Evolutionary conservation across 2,113 vertebrate genomes (phyloP).

Genomic region (Oplegnathus fasciatus): DNA sequence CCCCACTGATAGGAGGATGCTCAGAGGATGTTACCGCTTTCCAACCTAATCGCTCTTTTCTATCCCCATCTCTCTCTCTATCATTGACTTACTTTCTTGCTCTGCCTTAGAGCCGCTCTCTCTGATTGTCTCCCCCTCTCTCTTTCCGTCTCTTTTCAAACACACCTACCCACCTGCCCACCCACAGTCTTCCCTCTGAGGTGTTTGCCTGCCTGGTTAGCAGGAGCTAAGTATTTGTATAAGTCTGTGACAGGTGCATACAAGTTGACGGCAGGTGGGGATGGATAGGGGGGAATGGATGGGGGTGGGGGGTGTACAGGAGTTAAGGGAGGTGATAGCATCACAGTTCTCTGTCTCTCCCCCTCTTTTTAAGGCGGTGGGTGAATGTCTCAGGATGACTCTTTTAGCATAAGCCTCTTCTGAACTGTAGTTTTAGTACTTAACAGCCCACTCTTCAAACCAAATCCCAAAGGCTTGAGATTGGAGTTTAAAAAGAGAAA

Average conservation of each 20-base stretch:
- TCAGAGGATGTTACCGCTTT: constrained; percentile 83
- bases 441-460: constrained; percentile 79
- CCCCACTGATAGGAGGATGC: constrained; percentile 78
- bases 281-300: constrained; percentile 27
- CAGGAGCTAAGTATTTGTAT: constrained; percentile 75
- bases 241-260: constrained; percentile 83
- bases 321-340: constrained; percentile 79
- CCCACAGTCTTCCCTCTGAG: constrained; percentile 67
- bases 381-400: constrained; percentile 81
- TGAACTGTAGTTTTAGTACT: constrained; percentile 83
- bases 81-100: constrained; percentile 62
- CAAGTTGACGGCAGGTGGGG: constrained; percentile 66
- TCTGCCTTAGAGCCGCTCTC: constrained; percentile 38
- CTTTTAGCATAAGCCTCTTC: constrained; percentile 85
- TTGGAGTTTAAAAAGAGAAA: constrained; percentile 55
- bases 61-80: constrained; percentile 71
- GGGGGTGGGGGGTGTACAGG: constrained; percentile 34
- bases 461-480: constrained; percentile 79
- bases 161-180: constrained; percentile 43
- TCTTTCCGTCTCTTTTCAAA: constrained; percentile 36
- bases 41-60: constrained; percentile 74
- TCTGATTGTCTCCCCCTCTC: constrained; percentile 47
- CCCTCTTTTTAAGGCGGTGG: constrained; percentile 72
- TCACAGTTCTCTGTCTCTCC: constrained; percentile 65
- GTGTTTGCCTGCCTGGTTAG: constrained; percentile 77